A percentile compares a stretch with the other conserved stretches of the same genome.
These are phyloP conservation scores for Mareca strepera DNA, from an alignment of 2,797 vertebrate genomes.

Conservation along the genomic window DNA sequence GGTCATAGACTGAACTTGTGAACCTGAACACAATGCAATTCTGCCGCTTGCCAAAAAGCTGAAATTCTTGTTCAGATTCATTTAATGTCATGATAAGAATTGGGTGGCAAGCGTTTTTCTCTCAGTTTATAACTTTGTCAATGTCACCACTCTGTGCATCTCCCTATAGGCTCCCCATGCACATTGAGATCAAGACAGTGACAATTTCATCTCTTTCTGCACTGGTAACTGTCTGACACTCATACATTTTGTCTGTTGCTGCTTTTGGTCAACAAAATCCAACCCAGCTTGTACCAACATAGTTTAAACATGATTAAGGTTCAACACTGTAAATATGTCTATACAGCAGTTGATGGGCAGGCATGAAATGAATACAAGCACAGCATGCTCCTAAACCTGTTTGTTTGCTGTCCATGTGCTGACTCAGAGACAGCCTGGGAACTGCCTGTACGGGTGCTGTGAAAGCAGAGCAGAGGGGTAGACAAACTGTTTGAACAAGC, in stretches of 20 bases:
- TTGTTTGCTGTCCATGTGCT: background rate
- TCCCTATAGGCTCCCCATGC: background rate
- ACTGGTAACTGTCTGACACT: background rate
- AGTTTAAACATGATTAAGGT: background rate
- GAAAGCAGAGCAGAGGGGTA: background rate
- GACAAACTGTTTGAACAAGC: background rate
- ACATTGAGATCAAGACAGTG: background rate
- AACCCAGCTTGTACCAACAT: background rate
- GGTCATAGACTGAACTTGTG: background rate
- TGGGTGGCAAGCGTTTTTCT: background rate
- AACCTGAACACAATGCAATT: background rate
- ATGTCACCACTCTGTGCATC: background rate
- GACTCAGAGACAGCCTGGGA: background rate
- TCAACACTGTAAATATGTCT: background rate
- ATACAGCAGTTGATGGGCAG: background rate
- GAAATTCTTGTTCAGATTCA: background rate
- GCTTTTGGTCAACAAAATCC: background rate
- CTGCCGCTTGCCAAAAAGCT: background rate
- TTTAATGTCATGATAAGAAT: background rate
- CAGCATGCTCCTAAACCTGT: background rate
- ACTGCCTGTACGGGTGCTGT: background rate
- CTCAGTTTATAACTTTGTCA: background rate
- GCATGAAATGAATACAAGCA: background rate
- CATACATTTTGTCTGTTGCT: background rate
- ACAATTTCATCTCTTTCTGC: background rate